A percentile compares a stretch with the other conserved stretches of the same genome.
phyloP scores from a whole-genome alignment of 2,113 vertebrate species.

The Grallaria varia region DNA sequence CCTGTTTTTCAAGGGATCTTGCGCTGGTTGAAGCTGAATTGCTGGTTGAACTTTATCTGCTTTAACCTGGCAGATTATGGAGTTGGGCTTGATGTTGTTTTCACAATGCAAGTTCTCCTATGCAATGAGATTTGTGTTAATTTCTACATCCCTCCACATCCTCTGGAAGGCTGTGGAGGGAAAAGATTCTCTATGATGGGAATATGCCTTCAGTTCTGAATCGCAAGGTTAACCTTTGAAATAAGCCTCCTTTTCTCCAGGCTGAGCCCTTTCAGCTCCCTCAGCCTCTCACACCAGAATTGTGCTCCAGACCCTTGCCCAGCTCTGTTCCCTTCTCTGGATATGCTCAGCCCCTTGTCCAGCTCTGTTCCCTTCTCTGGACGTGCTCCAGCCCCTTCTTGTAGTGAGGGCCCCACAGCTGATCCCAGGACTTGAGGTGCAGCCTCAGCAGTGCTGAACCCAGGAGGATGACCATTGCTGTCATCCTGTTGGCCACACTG shows the following conservation, averaged over 20 bases:
- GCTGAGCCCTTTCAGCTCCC: not conserved
- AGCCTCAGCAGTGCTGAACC: not conserved
- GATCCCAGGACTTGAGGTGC: not conserved
- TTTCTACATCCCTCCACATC: not conserved
- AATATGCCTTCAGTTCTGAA: not conserved
- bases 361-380: not conserved
- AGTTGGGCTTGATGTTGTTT: not conserved
- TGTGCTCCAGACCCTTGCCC: not conserved
- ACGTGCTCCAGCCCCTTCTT: not conserved
- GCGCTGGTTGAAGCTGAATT: not conserved
- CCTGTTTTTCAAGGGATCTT: not conserved
- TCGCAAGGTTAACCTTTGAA: not conserved
- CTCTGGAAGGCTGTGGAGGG: not conserved
- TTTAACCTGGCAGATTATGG: not conserved
- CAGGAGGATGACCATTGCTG: not conserved
- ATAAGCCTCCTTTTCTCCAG: not conserved
- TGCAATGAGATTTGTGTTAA: not conserved
- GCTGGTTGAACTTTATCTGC: not conserved
- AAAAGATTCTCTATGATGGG: not conserved
- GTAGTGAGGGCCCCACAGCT: too few relatives aligned
- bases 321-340: not conserved
- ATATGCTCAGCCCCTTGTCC: not conserved
- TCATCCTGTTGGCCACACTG: not conserved
- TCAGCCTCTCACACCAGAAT: not conserved
- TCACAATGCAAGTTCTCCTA: not conserved